Conservation (phyloP, 2,113 vertebrate genomes). For the Numenius arquata region DNA sequence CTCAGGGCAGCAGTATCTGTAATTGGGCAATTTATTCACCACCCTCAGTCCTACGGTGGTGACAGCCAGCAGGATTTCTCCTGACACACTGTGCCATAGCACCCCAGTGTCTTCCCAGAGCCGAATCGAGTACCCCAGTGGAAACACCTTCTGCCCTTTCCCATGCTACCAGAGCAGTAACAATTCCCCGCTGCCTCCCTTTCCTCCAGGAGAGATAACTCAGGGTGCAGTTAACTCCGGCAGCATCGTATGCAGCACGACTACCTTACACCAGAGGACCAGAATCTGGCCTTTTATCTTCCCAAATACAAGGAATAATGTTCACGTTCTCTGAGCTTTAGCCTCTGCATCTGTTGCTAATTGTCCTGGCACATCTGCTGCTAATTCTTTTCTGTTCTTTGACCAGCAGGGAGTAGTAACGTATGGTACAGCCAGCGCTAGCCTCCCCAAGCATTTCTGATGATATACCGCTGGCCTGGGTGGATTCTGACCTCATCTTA, state of each 20-base stretch:
- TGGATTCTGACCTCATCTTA: conserved; percentile 7
- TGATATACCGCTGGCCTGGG: conserved; percentile 3
- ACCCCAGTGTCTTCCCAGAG: background rate
- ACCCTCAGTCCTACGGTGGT: fast-evolving
- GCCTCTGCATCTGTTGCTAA: conserved; percentile 66
- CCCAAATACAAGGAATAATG: conserved; percentile 24
- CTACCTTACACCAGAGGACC: conserved; percentile 12
- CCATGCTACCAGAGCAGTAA: background rate
- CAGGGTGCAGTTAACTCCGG: background rate
- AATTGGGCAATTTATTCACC: background rate
- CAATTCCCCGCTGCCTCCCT: background rate
- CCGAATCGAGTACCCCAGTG: fast-evolving
- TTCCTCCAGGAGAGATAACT: background rate
- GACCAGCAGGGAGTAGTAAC: conserved; percentile 62
- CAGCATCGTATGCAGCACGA: background rate
- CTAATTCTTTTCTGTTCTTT: conserved; percentile 59
- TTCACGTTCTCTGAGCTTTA: conserved; percentile 54
- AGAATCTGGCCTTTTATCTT: conserved; percentile 48
- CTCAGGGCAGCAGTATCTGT: background rate
- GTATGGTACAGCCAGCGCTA: conserved; percentile 38
- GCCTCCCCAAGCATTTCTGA: background rate
- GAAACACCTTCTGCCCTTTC: background rate
- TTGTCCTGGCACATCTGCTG: conserved; percentile 67
- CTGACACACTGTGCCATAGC: background rate
- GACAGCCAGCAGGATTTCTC: background rate